Evolutionary conservation across 2,797 vertebrate species (phyloP).

Genomic region (Tolypeutes matacus): DNA sequence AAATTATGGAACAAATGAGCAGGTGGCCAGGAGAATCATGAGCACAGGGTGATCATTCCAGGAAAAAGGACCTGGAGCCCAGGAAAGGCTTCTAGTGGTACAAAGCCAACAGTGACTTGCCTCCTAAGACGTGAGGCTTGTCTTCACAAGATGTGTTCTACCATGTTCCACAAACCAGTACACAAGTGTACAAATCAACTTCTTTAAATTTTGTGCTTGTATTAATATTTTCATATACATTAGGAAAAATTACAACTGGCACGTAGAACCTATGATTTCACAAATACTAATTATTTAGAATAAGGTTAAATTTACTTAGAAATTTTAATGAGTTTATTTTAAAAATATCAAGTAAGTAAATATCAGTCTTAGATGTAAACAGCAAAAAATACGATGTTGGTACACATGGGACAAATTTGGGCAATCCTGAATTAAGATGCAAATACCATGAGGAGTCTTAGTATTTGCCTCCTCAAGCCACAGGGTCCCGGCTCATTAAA

Average conservation of each 20-base stretch:
- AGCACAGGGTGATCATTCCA: background rate
- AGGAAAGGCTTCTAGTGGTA: background rate
- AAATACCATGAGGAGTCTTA: background rate
- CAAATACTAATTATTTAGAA: background rate
- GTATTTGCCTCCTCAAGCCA: background rate
- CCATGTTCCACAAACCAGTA: background rate
- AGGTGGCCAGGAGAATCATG: background rate
- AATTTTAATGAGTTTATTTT: constrained; percentile 12
- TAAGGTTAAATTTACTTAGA: background rate
- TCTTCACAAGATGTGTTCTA: too few species aligned
- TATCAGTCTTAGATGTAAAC: background rate
- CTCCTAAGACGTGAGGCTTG: too few species aligned
- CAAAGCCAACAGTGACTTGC: background rate
- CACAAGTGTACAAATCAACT: background rate
- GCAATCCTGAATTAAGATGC: background rate
- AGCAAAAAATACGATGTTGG: background rate
- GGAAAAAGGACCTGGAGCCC: background rate
- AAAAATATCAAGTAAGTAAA: background rate
- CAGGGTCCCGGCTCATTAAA: background rate
- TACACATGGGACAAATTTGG: background rate
- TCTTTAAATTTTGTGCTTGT: background rate
- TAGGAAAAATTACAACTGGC: background rate
- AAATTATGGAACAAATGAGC: background rate
- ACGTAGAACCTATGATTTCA: background rate
- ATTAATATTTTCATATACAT: background rate